Conservation (phyloP, 2,113 vertebrate genomes). For the Cynoglossus semilaevis region DNA sequence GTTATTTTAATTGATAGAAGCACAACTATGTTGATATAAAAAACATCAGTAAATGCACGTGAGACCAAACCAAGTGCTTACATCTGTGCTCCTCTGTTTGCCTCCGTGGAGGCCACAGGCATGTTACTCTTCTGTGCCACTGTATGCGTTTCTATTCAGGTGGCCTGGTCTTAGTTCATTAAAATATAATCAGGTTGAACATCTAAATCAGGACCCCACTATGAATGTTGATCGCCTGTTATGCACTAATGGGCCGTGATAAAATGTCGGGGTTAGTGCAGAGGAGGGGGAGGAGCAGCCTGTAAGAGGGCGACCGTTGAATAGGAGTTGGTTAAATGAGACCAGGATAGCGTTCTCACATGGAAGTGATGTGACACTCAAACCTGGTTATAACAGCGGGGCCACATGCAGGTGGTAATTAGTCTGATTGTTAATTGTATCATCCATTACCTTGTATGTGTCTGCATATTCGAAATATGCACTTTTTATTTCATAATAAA, state of each 20-base stretch:
- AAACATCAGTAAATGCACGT: no score
- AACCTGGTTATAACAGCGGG: background rate
- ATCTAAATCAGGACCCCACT: conserved; percentile 71
- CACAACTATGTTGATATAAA: no score
- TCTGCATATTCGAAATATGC: no score
- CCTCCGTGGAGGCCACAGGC: background rate
- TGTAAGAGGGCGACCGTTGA: conserved; percentile 59
- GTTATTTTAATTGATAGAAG: no score
- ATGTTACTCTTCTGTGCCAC: conserved; percentile 29
- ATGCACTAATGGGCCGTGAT: conserved; percentile 71
- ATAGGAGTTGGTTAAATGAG: conserved; percentile 51
- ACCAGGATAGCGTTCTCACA: conserved; percentile 17
- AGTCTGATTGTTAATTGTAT: background rate
- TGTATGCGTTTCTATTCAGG: conserved; percentile 58
- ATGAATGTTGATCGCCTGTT: conserved; percentile 77
- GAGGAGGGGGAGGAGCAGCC: conserved; percentile 26
- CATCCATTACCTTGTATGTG: no score
- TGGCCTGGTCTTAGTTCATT: conserved; percentile 56
- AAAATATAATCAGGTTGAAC: conserved; percentile 71
- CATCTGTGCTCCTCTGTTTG: conserved; percentile 9
- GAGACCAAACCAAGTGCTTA: no score
- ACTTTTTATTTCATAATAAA: no score
- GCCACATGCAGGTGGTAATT: background rate
- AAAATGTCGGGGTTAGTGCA: conserved; percentile 22
- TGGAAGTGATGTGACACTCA: conserved; percentile 10